Conservation (phyloP, 2,797 vertebrate species). For the Platalea minor region DNA sequence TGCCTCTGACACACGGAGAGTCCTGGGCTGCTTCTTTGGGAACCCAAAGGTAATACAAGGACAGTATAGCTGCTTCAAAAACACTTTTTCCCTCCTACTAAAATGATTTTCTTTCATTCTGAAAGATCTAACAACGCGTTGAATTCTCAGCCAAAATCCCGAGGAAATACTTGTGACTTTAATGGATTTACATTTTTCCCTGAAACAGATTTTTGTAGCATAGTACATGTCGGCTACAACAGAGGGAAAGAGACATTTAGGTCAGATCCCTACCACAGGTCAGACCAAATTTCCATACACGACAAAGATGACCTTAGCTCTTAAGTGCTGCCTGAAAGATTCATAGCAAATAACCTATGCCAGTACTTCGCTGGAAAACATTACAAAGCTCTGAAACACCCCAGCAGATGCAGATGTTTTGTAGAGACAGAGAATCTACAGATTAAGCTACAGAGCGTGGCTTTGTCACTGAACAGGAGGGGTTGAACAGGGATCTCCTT, state of each 20-base stretch:
- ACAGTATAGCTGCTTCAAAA: not conserved
- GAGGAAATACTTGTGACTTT: not conserved
- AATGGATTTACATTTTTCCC: not conserved
- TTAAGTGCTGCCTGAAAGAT: not conserved
- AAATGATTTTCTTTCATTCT: not conserved
- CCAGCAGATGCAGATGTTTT: not conserved
- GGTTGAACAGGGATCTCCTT: not conserved
- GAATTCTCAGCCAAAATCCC: not conserved
- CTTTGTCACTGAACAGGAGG: not conserved
- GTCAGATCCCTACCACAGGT: not conserved
- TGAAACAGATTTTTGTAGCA: not conserved
- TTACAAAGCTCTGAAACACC: not conserved
- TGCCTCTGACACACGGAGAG: not conserved
- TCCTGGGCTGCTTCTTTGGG: not conserved
- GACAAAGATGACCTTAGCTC: not conserved
- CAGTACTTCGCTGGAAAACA: not conserved
- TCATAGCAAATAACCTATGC: not conserved
- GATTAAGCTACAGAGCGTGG: not conserved
- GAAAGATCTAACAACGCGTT: not conserved
- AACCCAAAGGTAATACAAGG: not conserved
- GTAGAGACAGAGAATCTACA: not conserved
- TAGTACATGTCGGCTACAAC: not conserved
- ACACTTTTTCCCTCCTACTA: accelerated
- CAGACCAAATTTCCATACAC: not conserved
- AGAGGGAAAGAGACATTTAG: not conserved